Evolutionary conservation across 2,888 invertebrate species (phyloP).

Genomic region (Drosophila setosimentum): DNA sequence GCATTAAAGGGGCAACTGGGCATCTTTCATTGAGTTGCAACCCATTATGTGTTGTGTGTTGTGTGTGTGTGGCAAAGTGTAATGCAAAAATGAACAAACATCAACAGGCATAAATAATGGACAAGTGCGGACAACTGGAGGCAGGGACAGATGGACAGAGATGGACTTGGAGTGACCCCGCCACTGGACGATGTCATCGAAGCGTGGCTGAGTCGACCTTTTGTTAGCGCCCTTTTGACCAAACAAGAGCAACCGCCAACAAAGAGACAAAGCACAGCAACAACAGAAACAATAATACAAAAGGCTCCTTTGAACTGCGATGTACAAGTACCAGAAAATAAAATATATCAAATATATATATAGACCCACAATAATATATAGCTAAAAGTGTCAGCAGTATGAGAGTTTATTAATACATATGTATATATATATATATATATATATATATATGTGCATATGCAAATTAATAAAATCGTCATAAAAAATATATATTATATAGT

Average conservation of each 20-base stretch:
- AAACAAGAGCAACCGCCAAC: slow-evolving; percentile 68
- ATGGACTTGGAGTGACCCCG: slow-evolving; percentile 22
- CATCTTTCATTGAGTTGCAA: not conserved
- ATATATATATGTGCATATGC: not conserved
- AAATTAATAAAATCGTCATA: not conserved
- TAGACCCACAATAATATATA: not conserved
- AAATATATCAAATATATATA: not conserved
- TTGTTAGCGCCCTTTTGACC: slow-evolving; percentile 74
- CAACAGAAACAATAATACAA: slow-evolving; percentile 43
- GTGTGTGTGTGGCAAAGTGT: slow-evolving; percentile 35
- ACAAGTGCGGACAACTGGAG: slow-evolving; percentile 21
- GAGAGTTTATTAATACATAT: not conserved
- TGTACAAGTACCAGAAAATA: slow-evolving; percentile 39
- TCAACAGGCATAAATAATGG: slow-evolving; percentile 68
- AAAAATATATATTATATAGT: too few relatives aligned
- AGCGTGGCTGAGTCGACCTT: slow-evolving; percentile 52
- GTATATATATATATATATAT: not conserved
- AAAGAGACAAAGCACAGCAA: slow-evolving; percentile 62
- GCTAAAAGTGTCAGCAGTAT: not conserved
- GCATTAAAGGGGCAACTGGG: not conserved
- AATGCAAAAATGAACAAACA: slow-evolving; percentile 66
- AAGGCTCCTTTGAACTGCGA: slow-evolving; percentile 66
- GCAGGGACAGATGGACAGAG: not conserved
- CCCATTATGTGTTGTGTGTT: not conserved
- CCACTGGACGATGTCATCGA: slow-evolving; percentile 7